phyloP scores from a whole-genome alignment of 2,797 vertebrate species.

The Hapalemur alaotrensis region DNA sequence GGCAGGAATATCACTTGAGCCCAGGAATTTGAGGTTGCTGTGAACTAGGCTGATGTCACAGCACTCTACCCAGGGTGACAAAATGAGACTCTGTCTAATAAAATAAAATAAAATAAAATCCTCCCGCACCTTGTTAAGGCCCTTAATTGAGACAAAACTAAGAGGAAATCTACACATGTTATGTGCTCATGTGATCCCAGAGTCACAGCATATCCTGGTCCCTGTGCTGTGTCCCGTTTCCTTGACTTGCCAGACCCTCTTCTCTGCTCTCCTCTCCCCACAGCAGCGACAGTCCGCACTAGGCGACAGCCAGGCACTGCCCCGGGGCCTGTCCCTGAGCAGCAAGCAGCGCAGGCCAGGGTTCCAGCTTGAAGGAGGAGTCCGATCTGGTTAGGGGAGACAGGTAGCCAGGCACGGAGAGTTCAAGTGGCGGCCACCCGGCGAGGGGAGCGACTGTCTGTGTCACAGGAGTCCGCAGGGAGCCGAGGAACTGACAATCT shows the following conservation, averaged over 20 bases:
- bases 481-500: neutral
- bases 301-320: too few species aligned
- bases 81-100: too few species aligned
- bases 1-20: too few species aligned
- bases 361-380: neutral
- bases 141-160: neutral
- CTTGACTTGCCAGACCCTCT: neutral
- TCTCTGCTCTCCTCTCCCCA: neutral
- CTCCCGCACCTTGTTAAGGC: neutral
- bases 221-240: neutral
- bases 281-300: too few species aligned
- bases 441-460: neutral
- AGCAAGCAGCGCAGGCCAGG: neutral
- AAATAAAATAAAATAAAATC: neutral
- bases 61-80: too few species aligned
- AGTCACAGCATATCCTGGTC: neutral
- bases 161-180: neutral
- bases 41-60: too few species aligned
- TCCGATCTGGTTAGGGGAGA: neutral
- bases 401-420: neutral
- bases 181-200: neutral
- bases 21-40: too few species aligned
- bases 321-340: neutral
- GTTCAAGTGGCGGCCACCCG: neutral
- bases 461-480: neutral